Evolutionary conservation across 2,113 vertebrate genomes (phyloP), one percentile per base, ranked within the genome.

Genomic region (Ceuthmochares aereus): DNA sequence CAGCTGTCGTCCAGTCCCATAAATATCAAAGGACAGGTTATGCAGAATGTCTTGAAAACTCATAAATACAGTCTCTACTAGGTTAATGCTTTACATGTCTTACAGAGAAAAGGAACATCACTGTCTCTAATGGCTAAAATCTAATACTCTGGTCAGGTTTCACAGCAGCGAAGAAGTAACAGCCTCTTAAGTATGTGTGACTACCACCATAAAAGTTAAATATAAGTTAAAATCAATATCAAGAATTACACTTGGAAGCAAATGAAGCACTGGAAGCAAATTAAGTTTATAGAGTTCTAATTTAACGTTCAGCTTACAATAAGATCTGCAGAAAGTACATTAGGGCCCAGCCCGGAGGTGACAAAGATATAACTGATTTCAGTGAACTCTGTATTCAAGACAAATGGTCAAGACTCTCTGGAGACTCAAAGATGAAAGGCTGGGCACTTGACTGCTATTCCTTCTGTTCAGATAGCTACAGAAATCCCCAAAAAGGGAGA

Each of bases 141-240:
- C 72, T 78, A 49, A 70, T 7, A 90, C 34, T 86, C 47, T 49
- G 47, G 34, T 92, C 85, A 94, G 75, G 82, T 92, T 95, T 75
- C 75, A 52, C 18, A 88, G 60, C 45, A 87, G n/a, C 19, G 45
- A 87, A 55, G n/a, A 47, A 85, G 67, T 4, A 88, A 59, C 56
- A 87, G 32, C 42, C 51, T 77, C 45, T 81, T 59, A 74, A 76
- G 56, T 56, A 91, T 4, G 1, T 5, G 6, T 58, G 59, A 58
- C 74, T 89, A 82, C 86, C 62, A 87, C 78, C 63, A 83, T 90
- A 96, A 88, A 96, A 93, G 95, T 96, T 94, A 94, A 96, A 94
- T 93, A 84, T 90, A 97, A 95, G 75, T 92, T 95, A 95, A 96
- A 96, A 97, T 97, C 94, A 97, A 96, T 95, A 96, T 16, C 79